Conservation (phyloP, 2,113 vertebrate genomes). For the Nyctibius bracteatus region DNA sequence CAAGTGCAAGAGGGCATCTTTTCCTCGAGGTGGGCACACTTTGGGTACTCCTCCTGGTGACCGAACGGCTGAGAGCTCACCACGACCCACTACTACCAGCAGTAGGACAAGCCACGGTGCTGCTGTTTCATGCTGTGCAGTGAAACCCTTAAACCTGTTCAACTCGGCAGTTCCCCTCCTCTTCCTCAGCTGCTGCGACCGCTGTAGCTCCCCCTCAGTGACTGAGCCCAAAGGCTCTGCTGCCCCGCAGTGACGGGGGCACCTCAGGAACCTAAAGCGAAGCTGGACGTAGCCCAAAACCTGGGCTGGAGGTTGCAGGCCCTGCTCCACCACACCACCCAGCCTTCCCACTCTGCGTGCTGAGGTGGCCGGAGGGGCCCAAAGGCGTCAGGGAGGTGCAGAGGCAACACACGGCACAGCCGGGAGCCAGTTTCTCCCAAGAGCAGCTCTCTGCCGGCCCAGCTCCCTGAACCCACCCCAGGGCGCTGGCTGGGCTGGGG, state of each 20-base stretch:
- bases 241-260: fast-evolving
- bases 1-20: neutral
- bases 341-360: no score
- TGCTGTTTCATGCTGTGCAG: neutral
- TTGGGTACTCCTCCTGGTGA: neutral
- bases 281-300: fast-evolving
- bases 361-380: no score
- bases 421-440: fast-evolving
- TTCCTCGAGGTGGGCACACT: neutral
- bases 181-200: neutral
- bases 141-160: no score
- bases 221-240: neutral
- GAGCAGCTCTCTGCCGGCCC: no score
- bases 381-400: no score
- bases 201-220: neutral
- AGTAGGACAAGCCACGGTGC: fast-evolving
- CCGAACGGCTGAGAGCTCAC: neutral
- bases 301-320: neutral
- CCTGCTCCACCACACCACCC: fast-evolving
- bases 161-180: fast-evolving
- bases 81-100: neutral
- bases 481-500: no score
- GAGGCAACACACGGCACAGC: neutral
- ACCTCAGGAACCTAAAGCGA: neutral
- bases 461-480: neutral